Base-by-base conservation (phyloP, 2,888 invertebrate species). In the Epistrophe eligans region DNA sequence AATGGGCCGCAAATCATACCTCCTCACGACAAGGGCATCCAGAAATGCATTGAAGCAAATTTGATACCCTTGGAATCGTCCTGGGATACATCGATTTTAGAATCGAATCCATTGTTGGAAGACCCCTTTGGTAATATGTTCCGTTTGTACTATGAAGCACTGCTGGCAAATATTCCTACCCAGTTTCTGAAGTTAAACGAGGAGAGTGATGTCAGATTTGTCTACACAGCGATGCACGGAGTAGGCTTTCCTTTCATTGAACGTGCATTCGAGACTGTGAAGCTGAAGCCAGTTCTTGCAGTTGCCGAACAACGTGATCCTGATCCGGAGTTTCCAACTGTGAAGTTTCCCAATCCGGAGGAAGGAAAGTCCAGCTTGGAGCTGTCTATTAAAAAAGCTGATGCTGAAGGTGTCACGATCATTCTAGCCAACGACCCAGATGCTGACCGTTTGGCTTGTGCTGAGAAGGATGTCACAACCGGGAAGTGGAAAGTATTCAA, bases 351-450 rank as follows among this genome's bases (percentile, higher is more conserved):
- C 0, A 99, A 99, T 94, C 99, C 99, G 0, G 99, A 99, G 92
- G 99, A 99, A 93, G 98, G 98, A 0, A 95, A 95, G 90, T 95
- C 96, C 89, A 96, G 97, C 28, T 91, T 98, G 88, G 94, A 95
- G 89, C 93, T 98, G 52, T 95, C 98, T 52, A 95, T 97, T 88
- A 93, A 94, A 91, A 95, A 97, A 13, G 99, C 99, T 0, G 95
- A 97, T 90, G 91, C 94, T 67, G 94, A 95, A 88, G 94, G 94
- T 0, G 95, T 96, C 60, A 94, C 94, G 0, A 93, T 99, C 7
- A 97, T 99, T 89, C 94, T 99, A 66, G 99, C 99, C 11, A 99
- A 99, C 92, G 99, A 99, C 93, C 99, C 99, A 0, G 99, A 99
- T 93, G 99, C 99, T 1, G 99, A 99, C 93, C 95, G 99, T 77